These are phyloP conservation scores for Whitmania pigra DNA, from an alignment of 1,140 invertebrate genomes.

Conservation along the genomic window DNA sequence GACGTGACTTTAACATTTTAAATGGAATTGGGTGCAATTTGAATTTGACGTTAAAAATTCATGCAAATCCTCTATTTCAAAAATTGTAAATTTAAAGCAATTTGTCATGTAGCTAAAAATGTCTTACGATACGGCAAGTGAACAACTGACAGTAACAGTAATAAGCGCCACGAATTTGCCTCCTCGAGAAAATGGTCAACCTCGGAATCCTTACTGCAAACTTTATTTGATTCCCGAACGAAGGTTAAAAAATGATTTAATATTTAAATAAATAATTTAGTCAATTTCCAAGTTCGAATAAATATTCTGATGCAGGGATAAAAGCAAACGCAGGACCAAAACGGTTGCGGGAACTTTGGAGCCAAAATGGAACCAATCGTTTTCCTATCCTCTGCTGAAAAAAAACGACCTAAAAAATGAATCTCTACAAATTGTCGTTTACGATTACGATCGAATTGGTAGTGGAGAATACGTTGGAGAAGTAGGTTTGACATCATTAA, in stretches of 20 bases:
- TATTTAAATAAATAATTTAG: not conserved
- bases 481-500: conserved; percentile 36
- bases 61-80: not conserved
- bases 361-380: conserved; percentile 91
- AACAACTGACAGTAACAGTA: conserved; percentile 78
- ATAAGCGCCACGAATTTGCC: conserved; percentile 73
- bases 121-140: conserved; percentile 65
- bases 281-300: no score
- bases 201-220: conserved; percentile 89
- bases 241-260: conserved; percentile 46
- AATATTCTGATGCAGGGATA: conserved; percentile 57
- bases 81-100: not conserved
- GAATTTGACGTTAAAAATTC: not conserved
- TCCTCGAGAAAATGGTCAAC: conserved; percentile 62
- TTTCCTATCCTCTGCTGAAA: conserved; percentile 75
- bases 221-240: conserved; percentile 81
- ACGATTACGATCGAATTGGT: conserved; percentile 86
- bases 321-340: conserved; percentile 83
- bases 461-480: conserved; percentile 90
- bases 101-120: conserved; percentile 52
- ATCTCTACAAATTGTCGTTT: conserved; percentile 83
- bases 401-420: conserved; percentile 69
- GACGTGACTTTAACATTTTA: not conserved
- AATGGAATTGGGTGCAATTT: not conserved
- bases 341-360: conserved; percentile 80